phyloP scores from a whole-genome alignment of 2,888 invertebrate species.

The Seira musarum region DNA sequence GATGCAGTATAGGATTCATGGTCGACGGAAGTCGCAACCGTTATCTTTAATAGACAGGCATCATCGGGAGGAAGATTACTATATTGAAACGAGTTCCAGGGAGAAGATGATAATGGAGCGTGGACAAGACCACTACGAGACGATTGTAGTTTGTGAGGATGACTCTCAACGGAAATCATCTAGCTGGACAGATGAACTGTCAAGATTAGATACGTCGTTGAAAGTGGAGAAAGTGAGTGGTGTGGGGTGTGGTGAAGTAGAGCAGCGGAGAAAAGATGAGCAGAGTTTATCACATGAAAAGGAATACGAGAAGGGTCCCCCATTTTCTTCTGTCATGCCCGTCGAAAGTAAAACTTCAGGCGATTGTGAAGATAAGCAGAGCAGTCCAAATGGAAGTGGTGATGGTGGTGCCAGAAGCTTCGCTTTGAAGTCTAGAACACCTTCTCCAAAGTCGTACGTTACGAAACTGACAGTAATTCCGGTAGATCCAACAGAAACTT shows the following conservation, averaged over 20 bases:
- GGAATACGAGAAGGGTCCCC: not conserved
- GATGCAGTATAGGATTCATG: conserved; percentile 48
- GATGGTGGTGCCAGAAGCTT: not conserved
- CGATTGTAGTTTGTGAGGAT: conserved; percentile 13
- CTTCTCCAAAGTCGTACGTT: conserved; percentile 54
- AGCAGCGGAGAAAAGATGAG: not conserved
- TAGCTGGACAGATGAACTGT: conserved; percentile 23
- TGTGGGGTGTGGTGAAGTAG: not conserved
- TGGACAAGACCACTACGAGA: conserved; percentile 3
- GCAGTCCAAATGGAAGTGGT: not conserved
- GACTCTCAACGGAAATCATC: conserved; percentile 34
- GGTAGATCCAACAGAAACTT: conserved; percentile 50
- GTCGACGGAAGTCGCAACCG: conserved; percentile 13
- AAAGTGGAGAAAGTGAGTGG: not conserved
- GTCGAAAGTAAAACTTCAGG: not conserved
- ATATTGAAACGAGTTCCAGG: not conserved
- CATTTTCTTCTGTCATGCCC: not conserved
- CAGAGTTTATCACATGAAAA: not conserved
- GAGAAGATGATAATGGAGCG: not conserved
- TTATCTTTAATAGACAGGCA: conserved; percentile 15
- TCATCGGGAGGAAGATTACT: conserved; percentile 22
- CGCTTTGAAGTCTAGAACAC: conserved; percentile 30
- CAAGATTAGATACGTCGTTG: conserved; percentile 11
- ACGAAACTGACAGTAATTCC: conserved; percentile 56
- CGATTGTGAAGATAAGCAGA: not conserved